Conservation (phyloP, 2,797 vertebrate genomes). For the Thripadectes ignobilis region DNA sequence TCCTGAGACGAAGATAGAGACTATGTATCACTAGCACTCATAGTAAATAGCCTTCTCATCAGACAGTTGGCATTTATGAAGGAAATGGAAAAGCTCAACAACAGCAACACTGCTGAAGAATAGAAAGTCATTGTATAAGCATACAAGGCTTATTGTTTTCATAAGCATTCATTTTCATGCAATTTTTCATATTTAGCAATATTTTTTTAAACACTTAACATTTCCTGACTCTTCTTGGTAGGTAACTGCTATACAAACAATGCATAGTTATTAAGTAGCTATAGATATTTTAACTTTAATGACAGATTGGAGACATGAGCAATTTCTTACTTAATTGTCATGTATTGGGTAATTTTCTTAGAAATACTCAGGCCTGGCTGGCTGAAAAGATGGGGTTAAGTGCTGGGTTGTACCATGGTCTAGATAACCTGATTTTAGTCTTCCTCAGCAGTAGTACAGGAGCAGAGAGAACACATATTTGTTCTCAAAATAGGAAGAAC, state of each 20-base stretch:
- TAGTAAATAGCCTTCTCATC: not conserved
- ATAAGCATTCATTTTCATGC: not conserved
- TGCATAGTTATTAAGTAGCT: not conserved
- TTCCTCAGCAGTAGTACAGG: not conserved
- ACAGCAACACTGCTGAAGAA: not conserved
- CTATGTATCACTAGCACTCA: not conserved
- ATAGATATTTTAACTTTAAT: not conserved
- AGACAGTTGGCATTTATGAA: conserved; percentile 4
- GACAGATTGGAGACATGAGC: not conserved
- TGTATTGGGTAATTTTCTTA: not conserved
- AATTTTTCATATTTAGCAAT: not conserved
- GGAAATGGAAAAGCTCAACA: not conserved
- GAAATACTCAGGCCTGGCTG: not conserved
- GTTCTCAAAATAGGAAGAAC: not conserved
- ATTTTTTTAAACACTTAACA: not conserved
- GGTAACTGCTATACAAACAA: not conserved
- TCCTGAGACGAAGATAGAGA: not conserved
- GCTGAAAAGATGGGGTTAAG: not conserved
- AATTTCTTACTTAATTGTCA: not conserved
- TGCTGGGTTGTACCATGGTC: not conserved
- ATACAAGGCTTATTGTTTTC: not conserved
- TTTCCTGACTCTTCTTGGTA: not conserved
- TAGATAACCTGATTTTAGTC: not conserved
- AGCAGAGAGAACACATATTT: not conserved
- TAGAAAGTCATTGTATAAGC: not conserved